Conservation (phyloP, 2,888 invertebrate species). For the Eurytoma californica region DNA sequence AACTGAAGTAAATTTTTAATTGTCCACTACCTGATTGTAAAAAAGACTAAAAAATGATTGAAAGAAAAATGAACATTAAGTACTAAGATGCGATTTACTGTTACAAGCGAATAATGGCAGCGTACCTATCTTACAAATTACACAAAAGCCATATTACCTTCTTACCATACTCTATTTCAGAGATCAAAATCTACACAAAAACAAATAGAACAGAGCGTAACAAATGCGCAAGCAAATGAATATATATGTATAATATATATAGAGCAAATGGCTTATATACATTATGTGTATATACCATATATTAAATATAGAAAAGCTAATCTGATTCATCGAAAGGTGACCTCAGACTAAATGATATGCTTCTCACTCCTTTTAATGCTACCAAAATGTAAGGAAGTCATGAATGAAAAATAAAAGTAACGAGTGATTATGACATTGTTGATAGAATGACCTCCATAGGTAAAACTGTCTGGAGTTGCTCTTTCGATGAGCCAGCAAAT, state of each 20-base stretch:
- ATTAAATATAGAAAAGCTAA: conserved; percentile 51
- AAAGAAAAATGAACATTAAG: conserved; percentile 54
- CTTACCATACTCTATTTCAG: conserved; percentile 27
- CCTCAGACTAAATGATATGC: conserved; percentile 31
- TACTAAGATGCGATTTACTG: conserved; percentile 42
- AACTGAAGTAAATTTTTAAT: background rate
- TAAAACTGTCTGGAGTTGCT: conserved; percentile 26
- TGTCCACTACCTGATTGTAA: conserved; percentile 24
- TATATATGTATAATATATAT: conserved; percentile 68
- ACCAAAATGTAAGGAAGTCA: conserved; percentile 9
- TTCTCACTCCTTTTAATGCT: background rate
- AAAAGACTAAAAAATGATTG: conserved; percentile 44
- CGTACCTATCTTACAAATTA: conserved; percentile 50
- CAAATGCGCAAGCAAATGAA: conserved; percentile 46
- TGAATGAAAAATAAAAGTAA: background rate
- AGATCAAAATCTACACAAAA: conserved; percentile 35
- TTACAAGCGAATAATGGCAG: conserved; percentile 28
- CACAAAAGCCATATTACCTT: conserved; percentile 50
- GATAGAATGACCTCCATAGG: conserved; percentile 10
- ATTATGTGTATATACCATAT: conserved; percentile 66
- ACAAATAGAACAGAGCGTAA: conserved; percentile 45
- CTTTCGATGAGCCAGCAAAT: conserved; percentile 35
- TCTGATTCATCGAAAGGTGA: conserved; percentile 46
- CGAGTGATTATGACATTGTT: background rate
- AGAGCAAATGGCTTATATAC: conserved; percentile 65